Conservation (phyloP, 1,140 invertebrate genomes). For the Berghia stephanieae region DNA sequence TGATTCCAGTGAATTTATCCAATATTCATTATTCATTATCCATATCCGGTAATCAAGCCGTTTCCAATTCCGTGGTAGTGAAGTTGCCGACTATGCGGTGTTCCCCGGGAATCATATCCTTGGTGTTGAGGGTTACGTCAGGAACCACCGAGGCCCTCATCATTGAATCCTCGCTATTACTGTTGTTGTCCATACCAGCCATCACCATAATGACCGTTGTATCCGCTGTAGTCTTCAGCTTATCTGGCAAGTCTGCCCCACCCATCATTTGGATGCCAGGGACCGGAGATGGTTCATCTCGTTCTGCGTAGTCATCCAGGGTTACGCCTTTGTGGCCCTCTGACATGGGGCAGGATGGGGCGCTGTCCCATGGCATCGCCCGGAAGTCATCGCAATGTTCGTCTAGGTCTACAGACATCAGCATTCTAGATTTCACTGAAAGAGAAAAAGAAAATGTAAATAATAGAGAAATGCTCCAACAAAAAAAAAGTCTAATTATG, state of each 20-base stretch:
- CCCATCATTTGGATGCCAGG: conserved; percentile 16
- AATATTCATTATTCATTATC: too few species aligned
- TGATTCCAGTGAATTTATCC: too few species aligned
- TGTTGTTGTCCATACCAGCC: conserved; percentile 11
- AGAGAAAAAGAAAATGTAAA: conserved; percentile 13
- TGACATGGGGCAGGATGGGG: conserved; percentile 29
- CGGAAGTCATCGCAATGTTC: conserved; percentile 36
- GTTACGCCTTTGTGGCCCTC: conserved; percentile 5
- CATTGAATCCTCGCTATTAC: not conserved
- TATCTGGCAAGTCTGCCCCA: conserved; percentile 8
- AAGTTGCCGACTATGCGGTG: not conserved
- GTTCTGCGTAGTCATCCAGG: conserved; percentile 1
- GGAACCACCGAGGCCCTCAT: not conserved
- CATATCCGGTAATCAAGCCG: too few species aligned
- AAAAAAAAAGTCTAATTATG: too few species aligned
- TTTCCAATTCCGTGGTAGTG: conserved; percentile 25
- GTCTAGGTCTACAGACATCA: conserved; percentile 54
- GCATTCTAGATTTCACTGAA: conserved; percentile 59
- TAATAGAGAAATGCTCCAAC: not conserved
- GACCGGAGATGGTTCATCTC: not conserved
- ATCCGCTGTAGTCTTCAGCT: conserved; percentile 13
- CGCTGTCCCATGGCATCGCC: conserved; percentile 33
- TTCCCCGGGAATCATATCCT: conserved; percentile 20
- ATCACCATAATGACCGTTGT: conserved; percentile 24
- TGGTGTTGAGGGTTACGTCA: not conserved